phyloP scores from a whole-genome alignment of 2,797 vertebrate genomes.

The Dendrocincla tyrannina region DNA sequence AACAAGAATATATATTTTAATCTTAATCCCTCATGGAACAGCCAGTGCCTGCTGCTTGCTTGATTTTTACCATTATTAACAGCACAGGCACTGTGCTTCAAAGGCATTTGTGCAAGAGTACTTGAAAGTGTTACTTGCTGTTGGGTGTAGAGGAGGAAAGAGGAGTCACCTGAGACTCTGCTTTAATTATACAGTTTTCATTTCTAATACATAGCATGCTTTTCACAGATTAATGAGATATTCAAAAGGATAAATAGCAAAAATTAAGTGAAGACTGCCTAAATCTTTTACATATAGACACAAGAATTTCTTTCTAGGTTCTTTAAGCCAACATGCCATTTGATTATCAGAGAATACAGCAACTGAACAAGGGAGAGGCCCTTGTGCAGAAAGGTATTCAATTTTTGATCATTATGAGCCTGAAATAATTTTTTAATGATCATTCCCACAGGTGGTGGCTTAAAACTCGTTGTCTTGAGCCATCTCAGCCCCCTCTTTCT shows the following conservation, averaged over 20 bases:
- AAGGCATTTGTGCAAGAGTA: not conserved
- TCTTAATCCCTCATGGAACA: not conserved
- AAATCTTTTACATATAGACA: not conserved
- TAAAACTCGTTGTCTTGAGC: fast-evolving
- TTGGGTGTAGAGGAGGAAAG: not conserved
- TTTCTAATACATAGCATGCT: not conserved
- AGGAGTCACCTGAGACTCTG: not conserved
- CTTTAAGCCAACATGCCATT: not conserved
- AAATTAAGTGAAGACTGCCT: not conserved
- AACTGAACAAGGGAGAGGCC: not conserved
- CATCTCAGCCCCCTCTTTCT: not conserved
- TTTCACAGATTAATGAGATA: not conserved
- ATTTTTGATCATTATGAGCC: not conserved
- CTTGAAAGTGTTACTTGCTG: not conserved
- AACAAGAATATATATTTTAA: not conserved
- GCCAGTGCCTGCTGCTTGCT: not conserved
- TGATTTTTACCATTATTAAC: not conserved
- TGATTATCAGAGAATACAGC: not conserved
- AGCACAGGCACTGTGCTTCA: not conserved
- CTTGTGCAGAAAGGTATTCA: not conserved
- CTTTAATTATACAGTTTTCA: not conserved
- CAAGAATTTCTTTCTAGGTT: not conserved
- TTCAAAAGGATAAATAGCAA: not conserved
- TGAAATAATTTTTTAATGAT: not conserved
- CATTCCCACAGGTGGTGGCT: not conserved